phyloP scores from a whole-genome alignment of 2,797 vertebrate species.

The Dicrostonyx torquatus region DNA sequence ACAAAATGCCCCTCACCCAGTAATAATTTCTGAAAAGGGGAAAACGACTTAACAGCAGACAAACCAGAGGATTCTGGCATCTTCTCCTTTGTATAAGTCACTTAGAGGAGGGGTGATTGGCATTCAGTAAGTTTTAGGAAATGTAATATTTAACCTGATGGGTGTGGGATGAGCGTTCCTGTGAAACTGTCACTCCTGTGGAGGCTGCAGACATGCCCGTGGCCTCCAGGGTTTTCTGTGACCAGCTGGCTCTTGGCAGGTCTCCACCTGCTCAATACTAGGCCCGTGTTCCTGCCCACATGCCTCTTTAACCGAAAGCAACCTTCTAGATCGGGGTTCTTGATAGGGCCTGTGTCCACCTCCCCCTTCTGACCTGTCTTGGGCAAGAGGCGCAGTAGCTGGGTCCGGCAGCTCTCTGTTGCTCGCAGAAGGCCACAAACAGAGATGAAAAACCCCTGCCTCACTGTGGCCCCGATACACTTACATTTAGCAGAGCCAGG shows the following conservation, averaged over 20 bases:
- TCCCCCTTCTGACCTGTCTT: background rate
- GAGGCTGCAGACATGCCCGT: background rate
- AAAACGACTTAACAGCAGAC: too few species aligned
- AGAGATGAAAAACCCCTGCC: background rate
- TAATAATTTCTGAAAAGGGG: background rate
- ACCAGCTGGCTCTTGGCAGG: background rate
- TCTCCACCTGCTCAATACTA: too few species aligned
- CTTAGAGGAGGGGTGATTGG: background rate
- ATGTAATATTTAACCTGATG: too few species aligned
- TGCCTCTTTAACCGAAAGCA: background rate
- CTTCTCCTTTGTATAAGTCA: background rate
- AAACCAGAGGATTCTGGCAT: background rate
- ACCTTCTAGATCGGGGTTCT: background rate
- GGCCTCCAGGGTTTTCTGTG: background rate
- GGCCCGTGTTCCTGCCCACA: background rate
- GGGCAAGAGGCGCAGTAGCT: background rate
- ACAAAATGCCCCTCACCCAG: background rate
- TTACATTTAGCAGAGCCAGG: background rate
- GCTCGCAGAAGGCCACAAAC: background rate
- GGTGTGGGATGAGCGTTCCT: background rate
- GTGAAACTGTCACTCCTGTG: background rate
- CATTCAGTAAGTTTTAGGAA: background rate
- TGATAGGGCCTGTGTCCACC: too few species aligned
- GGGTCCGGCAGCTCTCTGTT: background rate
- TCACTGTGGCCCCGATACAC: fast-evolving